Evolutionary conservation across 2,888 invertebrate genomes (phyloP).

Genomic region (Gymnosoma rotundatum): DNA sequence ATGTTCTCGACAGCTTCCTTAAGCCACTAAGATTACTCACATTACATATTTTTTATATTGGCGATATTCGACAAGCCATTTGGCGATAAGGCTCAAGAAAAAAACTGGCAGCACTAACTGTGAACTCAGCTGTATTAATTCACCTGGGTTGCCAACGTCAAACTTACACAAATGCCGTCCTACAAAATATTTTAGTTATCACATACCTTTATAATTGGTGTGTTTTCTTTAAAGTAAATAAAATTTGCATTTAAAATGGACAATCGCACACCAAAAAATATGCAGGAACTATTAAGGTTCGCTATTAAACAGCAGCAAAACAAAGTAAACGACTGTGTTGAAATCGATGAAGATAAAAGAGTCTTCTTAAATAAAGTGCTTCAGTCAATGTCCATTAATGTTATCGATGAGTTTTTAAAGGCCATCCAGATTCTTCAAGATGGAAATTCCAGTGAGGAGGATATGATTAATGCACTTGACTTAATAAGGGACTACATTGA

Average conservation of each 20-base stretch:
- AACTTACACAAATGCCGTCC: too few relatives aligned
- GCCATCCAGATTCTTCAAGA: slow-evolving; percentile 85
- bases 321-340: not conserved
- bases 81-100: too few relatives aligned
- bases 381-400: slow-evolving; percentile 87
- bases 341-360: slow-evolving; percentile 63
- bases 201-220: too few relatives aligned
- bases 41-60: too few relatives aligned
- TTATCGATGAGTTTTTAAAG: slow-evolving; percentile 86
- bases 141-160: too few relatives aligned
- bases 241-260: slow-evolving; percentile 5
- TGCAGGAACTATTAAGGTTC: slow-evolving; percentile 49
- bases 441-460: slow-evolving; percentile 83
- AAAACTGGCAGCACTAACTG: too few relatives aligned
- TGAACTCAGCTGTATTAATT: too few relatives aligned
- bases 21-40: too few relatives aligned
- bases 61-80: too few relatives aligned
- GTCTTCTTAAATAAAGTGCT: slow-evolving; percentile 89
- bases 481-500: slow-evolving; percentile 87
- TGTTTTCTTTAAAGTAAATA: too few relatives aligned
- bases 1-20: too few relatives aligned
- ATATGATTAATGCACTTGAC: slow-evolving; percentile 86
- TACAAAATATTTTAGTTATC: too few relatives aligned
- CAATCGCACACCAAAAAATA: slow-evolving; percentile 31
- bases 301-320: slow-evolving; percentile 43